Percentiles rank a stretch among this genome's conserved stretches.
Conservation (phyloP, 2,888 invertebrate genomes). For the Mythimna vitellina region DNA sequence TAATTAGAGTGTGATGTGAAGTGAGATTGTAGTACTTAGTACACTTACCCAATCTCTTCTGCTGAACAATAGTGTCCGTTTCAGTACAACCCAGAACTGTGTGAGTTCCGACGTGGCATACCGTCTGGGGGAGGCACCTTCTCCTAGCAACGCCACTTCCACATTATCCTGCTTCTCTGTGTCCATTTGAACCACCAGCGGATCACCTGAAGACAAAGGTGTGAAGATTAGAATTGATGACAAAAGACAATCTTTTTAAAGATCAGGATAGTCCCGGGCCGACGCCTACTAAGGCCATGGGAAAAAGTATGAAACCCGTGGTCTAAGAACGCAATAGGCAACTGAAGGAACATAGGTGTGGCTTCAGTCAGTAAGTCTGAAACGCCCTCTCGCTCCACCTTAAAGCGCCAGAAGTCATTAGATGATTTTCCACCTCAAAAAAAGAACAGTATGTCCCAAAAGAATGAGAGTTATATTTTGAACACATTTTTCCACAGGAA, state of each 20-base stretch:
- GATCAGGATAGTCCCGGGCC: background rate
- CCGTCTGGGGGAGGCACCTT: constrained; percentile 92
- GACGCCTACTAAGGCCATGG: background rate
- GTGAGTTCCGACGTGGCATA: constrained; percentile 96
- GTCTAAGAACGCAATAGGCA: too few species aligned
- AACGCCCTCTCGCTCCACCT: too few species aligned
- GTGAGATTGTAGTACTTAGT: background rate
- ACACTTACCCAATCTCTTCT: constrained; percentile 95
- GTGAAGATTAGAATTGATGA: constrained; percentile 18
- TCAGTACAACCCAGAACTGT: constrained; percentile 97
- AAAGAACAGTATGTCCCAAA: too few species aligned
- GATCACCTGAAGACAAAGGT: constrained; percentile 80
- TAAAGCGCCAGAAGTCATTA: too few species aligned
- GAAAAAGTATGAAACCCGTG: too few species aligned
- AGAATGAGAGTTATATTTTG: too few species aligned
- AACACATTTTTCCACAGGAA: too few species aligned
- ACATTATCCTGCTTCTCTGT: constrained; percentile 93
- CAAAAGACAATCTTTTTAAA: background rate
- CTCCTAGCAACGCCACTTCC: constrained; percentile 93
- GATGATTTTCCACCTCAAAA: too few species aligned
- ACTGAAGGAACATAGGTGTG: too few species aligned
- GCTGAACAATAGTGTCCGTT: constrained; percentile 95
- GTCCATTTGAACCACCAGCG: constrained; percentile 91
- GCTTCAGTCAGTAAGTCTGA: too few species aligned
- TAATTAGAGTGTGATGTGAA: too few species aligned